Evolutionary conservation across 2,797 vertebrate genomes (phyloP).

Genomic region (Octomys mimax): DNA sequence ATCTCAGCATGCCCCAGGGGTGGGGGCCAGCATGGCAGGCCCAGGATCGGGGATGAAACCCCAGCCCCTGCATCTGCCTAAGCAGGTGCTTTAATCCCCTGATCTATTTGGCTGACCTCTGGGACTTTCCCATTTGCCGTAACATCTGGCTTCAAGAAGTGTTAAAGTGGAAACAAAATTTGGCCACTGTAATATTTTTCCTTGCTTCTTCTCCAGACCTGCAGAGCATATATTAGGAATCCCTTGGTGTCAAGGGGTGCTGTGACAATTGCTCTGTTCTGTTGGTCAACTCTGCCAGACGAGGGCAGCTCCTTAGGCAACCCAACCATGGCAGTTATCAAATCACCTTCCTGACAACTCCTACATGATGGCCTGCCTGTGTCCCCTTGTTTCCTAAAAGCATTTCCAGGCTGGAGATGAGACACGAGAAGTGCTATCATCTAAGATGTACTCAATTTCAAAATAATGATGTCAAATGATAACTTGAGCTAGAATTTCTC

Average conservation of each 20-base stretch:
- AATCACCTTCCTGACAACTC: neutral
- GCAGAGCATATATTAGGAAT: neutral
- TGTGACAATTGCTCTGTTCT: neutral
- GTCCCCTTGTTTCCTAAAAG: neutral
- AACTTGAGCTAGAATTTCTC: conserved; percentile 62
- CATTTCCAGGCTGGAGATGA: conserved; percentile 13
- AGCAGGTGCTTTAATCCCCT: no score
- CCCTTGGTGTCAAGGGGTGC: neutral
- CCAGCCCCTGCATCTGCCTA: no score
- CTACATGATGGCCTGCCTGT: neutral
- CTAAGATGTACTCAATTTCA: conserved; percentile 63
- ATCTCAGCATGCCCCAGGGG: no score
- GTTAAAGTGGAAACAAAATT: neutral
- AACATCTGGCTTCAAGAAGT: neutral
- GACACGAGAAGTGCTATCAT: conserved; percentile 59
- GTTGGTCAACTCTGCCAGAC: neutral
- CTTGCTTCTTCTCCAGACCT: neutral
- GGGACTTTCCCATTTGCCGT: neutral
- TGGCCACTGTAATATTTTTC: neutral
- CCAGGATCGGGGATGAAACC: no score
- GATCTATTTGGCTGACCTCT: no score
- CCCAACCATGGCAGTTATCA: neutral
- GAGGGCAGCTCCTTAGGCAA: neutral
- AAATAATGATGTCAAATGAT: conserved; percentile 74
- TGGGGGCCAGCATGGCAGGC: no score